Conservation (phyloP, 1,140 invertebrate genomes). For the Drosophila obscura region DNA sequence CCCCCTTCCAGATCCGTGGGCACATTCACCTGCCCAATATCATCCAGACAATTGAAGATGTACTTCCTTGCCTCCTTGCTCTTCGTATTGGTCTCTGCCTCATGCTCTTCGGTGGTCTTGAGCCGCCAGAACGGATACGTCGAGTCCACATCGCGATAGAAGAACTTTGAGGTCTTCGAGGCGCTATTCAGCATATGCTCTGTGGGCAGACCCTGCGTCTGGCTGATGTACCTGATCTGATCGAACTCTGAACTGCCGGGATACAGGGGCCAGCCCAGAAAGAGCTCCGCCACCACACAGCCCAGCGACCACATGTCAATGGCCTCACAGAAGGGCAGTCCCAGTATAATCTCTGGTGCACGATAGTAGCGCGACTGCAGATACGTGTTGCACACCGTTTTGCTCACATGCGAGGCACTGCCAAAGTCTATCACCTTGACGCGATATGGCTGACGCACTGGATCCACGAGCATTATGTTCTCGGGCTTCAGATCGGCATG, state of each 20-base stretch:
- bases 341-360: slow-evolving; percentile 99
- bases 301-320: slow-evolving; percentile 99
- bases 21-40: slow-evolving; percentile 99
- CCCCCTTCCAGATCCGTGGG: slow-evolving; percentile 98
- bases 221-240: slow-evolving; percentile 95
- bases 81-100: slow-evolving; percentile 98
- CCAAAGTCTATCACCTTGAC: slow-evolving; percentile 99
- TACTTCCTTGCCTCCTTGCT: slow-evolving; percentile 99
- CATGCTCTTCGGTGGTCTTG: slow-evolving; percentile 99
- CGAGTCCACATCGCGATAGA: slow-evolving; percentile 97
- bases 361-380: slow-evolving; percentile 99
- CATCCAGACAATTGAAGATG: slow-evolving; percentile 99
- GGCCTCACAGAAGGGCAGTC: slow-evolving; percentile 98
- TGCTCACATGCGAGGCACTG: slow-evolving; percentile 99
- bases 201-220: slow-evolving; percentile 94
- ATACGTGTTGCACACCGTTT: slow-evolving; percentile 99
- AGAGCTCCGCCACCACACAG: slow-evolving; percentile 99
- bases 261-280: slow-evolving; percentile 99
- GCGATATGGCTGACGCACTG: slow-evolving; percentile 97
- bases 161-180: slow-evolving; percentile 99
- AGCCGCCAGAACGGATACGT: slow-evolving; percentile 99
- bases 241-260: slow-evolving; percentile 99
- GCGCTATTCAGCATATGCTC: slow-evolving; percentile 99
- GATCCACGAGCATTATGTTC: slow-evolving; percentile 99
- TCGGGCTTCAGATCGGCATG: slow-evolving; percentile 99